phyloP scores from a whole-genome alignment of 1,140 invertebrate genomes.

The Physella acuta region DNA sequence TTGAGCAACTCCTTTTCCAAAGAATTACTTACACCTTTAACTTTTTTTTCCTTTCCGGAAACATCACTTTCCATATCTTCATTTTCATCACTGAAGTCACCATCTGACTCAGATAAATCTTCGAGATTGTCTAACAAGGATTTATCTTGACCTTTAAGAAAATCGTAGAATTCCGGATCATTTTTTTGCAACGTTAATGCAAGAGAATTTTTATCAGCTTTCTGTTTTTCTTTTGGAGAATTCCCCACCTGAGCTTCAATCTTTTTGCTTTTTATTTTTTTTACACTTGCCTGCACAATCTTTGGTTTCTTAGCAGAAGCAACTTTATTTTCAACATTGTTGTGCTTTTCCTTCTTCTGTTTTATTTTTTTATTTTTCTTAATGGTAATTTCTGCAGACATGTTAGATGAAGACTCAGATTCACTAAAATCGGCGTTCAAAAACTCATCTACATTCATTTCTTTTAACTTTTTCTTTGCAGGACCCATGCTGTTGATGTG shows the following conservation, averaged over 20 bases:
- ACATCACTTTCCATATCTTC: background rate
- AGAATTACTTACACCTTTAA: background rate
- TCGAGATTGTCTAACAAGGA: slow-evolving; percentile 18
- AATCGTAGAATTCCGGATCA: slow-evolving; percentile 27
- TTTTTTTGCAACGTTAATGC: slow-evolving; percentile 18
- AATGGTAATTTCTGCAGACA: background rate
- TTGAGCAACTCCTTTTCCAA: slow-evolving; percentile 19
- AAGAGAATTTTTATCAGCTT: slow-evolving; percentile 7
- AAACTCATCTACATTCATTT: slow-evolving; percentile 23
- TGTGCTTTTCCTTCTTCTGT: background rate
- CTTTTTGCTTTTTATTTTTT: background rate
- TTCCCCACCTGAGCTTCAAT: background rate
- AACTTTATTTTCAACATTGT: background rate
- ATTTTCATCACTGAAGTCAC: background rate
- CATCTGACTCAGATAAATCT: slow-evolving; percentile 15
- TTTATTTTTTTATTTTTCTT: no score
- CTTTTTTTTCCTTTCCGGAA: background rate
- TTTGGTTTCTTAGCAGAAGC: background rate
- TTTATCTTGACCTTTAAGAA: slow-evolving; percentile 22
- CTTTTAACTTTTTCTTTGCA: slow-evolving; percentile 18
- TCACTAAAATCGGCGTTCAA: slow-evolving; percentile 15
- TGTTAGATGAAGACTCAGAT: slow-evolving; percentile 14
- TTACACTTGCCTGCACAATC: background rate
- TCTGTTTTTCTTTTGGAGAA: slow-evolving; percentile 9
- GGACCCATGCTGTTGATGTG: slow-evolving; percentile 11